These are phyloP conservation scores for Epicampocera succincta DNA, from an alignment of 2,888 invertebrate genomes.

Conservation along the genomic window DNA sequence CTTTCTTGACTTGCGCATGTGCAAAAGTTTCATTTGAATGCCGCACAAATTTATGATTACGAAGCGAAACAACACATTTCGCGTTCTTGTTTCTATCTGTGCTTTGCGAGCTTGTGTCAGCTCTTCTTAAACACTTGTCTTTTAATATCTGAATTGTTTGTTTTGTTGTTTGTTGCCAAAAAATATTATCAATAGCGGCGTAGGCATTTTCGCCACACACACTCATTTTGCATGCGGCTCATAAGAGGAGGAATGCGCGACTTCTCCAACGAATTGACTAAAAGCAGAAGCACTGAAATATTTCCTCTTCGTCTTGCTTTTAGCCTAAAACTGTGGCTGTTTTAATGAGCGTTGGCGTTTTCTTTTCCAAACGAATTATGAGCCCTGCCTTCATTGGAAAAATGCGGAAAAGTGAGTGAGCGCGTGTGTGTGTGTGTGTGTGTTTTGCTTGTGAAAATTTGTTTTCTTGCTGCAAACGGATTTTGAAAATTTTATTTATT, in stretches of 20 bases:
- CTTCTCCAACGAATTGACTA: constrained; percentile 29
- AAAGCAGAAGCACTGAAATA: constrained; percentile 39
- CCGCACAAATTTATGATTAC: constrained; percentile 47
- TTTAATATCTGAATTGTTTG: constrained; percentile 28
- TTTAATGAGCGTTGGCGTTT: constrained; percentile 52
- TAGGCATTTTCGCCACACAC: constrained; percentile 16
- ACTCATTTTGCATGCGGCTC: constrained; percentile 42
- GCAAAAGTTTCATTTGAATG: constrained; percentile 32
- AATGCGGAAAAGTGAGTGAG: no score
- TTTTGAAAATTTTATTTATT: constrained; percentile 32
- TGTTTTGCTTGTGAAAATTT: constrained; percentile 23
- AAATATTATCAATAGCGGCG: constrained; percentile 2
- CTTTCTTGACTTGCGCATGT: constrained; percentile 47
- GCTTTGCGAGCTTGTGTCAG: not conserved
- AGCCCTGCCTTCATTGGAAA: constrained; percentile 13
- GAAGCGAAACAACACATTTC: not conserved
- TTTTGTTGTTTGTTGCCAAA: constrained; percentile 49
- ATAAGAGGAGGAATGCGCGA: constrained; percentile 27
- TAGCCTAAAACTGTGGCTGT: constrained; percentile 31
- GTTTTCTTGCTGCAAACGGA: not conserved
- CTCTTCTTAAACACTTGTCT: constrained; percentile 42
- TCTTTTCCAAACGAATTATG: constrained; percentile 31
- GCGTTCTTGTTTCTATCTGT: not conserved
- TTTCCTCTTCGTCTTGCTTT: constrained; percentile 44
- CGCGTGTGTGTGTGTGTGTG: not conserved